Conservation (phyloP, 2,113 vertebrate genomes). For the Setophaga petechia region DNA sequence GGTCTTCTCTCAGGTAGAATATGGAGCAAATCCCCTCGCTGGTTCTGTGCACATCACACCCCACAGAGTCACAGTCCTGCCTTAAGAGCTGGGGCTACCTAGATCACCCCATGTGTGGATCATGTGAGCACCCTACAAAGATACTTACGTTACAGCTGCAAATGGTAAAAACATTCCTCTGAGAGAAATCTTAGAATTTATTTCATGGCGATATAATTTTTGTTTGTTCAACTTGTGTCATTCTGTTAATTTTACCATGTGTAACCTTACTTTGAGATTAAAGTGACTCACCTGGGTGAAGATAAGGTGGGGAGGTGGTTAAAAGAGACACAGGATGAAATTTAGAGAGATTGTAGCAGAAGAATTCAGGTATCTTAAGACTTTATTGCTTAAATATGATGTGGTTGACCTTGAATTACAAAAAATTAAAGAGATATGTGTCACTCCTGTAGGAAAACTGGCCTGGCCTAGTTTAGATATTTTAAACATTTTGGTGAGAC, state of each 20-base stretch:
- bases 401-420: background rate
- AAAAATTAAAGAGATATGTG: background rate
- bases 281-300: background rate
- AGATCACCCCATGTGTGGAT: background rate
- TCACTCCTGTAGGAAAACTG: background rate
- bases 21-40: accelerated
- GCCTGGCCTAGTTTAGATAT: background rate
- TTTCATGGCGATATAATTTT: background rate
- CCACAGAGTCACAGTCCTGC: background rate
- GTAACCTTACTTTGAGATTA: background rate
- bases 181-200: background rate
- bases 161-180: background rate
- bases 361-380: background rate
- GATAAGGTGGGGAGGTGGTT: accelerated
- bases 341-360: background rate
- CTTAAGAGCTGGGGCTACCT: background rate
- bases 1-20: accelerated
- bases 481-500: background rate
- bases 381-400: background rate
- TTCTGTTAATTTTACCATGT: background rate
- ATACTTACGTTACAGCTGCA: background rate
- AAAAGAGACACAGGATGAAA: background rate
- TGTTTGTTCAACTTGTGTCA: background rate
- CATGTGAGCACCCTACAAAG: background rate
- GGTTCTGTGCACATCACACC: accelerated